phyloP scores from a whole-genome alignment of 2,113 vertebrate species.

The Notiomystis cincta region DNA sequence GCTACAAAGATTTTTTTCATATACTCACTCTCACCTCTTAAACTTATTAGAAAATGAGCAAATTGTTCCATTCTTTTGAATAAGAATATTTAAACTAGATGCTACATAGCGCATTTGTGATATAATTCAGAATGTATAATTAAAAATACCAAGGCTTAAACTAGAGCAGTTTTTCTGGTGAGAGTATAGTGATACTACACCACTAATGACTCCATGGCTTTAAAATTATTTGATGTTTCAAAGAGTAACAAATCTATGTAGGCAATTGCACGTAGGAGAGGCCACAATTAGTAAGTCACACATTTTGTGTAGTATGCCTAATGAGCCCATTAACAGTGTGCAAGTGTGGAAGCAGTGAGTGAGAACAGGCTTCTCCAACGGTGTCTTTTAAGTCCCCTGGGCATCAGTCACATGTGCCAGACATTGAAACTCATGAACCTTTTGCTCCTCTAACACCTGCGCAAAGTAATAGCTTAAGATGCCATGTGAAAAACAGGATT shows the following conservation, averaged over 20 bases:
- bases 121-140: neutral
- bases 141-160: neutral
- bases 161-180: neutral
- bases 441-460: slow-evolving; percentile 42
- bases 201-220: neutral
- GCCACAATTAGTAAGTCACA: neutral
- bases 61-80: neutral
- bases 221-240: neutral
- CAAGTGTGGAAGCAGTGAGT: neutral
- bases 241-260: neutral
- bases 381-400: neutral
- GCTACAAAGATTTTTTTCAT: neutral
- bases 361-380: neutral
- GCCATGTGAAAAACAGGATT: neutral
- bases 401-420: neutral
- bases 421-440: neutral
- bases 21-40: neutral
- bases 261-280: neutral
- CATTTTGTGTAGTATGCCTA: neutral
- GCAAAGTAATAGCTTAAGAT: slow-evolving; percentile 4
- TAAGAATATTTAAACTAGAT: neutral
- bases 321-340: slow-evolving; percentile 24
- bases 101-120: rapidly evolving
- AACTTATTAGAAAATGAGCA: neutral
- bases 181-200: neutral